phyloP scores from a whole-genome alignment of 2,888 invertebrate genomes.

The Pharmacophagus antenor region DNA sequence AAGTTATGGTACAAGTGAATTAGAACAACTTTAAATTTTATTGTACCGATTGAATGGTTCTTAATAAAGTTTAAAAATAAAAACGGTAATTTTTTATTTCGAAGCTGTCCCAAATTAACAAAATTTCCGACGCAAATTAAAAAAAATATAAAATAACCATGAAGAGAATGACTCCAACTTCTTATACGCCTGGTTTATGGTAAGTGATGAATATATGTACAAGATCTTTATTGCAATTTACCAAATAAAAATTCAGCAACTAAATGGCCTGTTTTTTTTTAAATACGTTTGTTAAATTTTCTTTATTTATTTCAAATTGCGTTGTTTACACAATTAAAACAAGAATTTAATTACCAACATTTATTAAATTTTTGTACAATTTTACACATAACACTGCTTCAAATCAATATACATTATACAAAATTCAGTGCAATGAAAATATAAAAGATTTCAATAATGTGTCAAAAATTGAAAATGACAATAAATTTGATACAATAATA shows the following conservation, averaged over 20 bases:
- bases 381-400: conserved; percentile 59
- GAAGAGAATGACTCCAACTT: not conserved
- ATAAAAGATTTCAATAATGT: conserved; percentile 44
- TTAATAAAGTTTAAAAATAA: conserved; percentile 61
- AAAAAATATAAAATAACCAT: not conserved
- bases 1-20: conserved; percentile 47
- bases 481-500: conserved; percentile 19
- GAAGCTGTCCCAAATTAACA: not conserved
- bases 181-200: no score
- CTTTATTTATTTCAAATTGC: not conserved
- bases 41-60: conserved; percentile 72
- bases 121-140: not conserved
- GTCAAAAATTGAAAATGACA: conserved; percentile 49
- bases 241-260: no score
- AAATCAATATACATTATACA: conserved; percentile 12
- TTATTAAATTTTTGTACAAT: conserved; percentile 76
- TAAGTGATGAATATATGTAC: no score
- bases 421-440: conserved; percentile 52
- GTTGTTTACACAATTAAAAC: not conserved
- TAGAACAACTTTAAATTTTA: conserved; percentile 65
- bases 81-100: not conserved
- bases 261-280: no score
- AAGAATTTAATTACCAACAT: conserved; percentile 60
- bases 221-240: no score
- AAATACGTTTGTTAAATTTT: no score